phyloP scores from a whole-genome alignment of 2,797 vertebrate species.

The Crax fasciolata region DNA sequence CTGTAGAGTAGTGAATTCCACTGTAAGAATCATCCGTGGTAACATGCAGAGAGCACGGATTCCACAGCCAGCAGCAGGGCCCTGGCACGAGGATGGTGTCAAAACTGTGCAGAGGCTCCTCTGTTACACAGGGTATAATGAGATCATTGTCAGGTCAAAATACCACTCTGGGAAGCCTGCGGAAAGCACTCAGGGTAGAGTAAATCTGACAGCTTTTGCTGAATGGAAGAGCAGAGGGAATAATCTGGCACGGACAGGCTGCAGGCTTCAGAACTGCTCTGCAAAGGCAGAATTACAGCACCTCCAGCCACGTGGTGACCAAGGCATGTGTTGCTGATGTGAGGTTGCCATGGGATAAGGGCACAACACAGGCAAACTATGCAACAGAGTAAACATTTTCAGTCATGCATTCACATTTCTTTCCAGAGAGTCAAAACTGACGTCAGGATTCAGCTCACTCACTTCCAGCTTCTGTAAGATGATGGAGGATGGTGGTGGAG shows the following conservation, averaged over 20 bases:
- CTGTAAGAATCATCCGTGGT: background rate
- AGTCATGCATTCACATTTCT: accelerated
- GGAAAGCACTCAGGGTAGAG: background rate
- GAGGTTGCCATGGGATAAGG: background rate
- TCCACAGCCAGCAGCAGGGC: background rate
- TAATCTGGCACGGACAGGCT: background rate
- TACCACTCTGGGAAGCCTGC: background rate
- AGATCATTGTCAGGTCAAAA: background rate
- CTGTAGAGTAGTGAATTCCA: background rate
- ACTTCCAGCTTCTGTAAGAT: background rate
- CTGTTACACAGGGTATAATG: background rate
- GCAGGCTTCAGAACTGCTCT: background rate
- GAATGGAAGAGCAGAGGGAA: background rate
- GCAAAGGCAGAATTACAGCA: background rate
- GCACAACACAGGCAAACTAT: background rate
- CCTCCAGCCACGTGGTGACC: background rate
- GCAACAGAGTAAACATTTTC: background rate
- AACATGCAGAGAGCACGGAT: background rate
- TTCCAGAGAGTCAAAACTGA: background rate
- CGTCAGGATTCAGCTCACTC: background rate
- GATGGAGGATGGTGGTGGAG: background rate
- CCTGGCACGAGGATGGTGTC: background rate
- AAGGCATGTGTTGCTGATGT: background rate
- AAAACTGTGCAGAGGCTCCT: background rate
- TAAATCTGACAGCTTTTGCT: background rate